phyloP scores from a whole-genome alignment of 2,113 vertebrate genomes.

The Tonatia bakeri region DNA sequence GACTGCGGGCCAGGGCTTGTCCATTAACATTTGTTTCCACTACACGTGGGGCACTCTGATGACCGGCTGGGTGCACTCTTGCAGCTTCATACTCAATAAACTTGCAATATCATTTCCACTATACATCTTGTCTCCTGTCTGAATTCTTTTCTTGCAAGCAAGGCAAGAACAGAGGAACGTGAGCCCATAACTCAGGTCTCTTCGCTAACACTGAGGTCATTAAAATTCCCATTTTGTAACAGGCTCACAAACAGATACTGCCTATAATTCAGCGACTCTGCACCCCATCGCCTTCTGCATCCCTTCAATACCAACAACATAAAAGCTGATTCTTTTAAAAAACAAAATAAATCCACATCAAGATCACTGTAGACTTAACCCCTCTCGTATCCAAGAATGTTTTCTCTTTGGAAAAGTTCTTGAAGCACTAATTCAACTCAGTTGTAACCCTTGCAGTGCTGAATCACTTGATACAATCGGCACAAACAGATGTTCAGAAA shows the following conservation, averaged over 20 bases:
- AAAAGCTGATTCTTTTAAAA: not conserved
- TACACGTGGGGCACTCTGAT: too few relatives aligned
- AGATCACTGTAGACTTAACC: not conserved
- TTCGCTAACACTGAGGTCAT: not conserved
- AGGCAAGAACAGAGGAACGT: too few relatives aligned
- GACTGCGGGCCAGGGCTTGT: too few relatives aligned
- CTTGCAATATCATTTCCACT: too few relatives aligned
- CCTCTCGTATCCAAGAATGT: not conserved
- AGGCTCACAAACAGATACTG: not conserved
- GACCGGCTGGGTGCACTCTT: too few relatives aligned
- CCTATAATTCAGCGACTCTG: not conserved
- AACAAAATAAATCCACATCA: not conserved
- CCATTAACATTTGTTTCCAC: too few relatives aligned
- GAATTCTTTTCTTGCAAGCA: too few relatives aligned
- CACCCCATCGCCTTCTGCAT: not conserved
- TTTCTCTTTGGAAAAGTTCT: not conserved
- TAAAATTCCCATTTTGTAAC: slow-evolving; percentile 31
- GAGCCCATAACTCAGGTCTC: too few relatives aligned
- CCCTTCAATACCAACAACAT: not conserved
- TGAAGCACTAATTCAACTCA: not conserved
- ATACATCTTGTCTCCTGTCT: too few relatives aligned
- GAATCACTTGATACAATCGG: not conserved
- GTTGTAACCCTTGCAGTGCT: not conserved
- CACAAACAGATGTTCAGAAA: not conserved
- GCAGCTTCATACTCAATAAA: too few relatives aligned